Evolutionary conservation across 1,140 invertebrate species (phyloP).

Genomic region (Spodoptera frugiperda): DNA sequence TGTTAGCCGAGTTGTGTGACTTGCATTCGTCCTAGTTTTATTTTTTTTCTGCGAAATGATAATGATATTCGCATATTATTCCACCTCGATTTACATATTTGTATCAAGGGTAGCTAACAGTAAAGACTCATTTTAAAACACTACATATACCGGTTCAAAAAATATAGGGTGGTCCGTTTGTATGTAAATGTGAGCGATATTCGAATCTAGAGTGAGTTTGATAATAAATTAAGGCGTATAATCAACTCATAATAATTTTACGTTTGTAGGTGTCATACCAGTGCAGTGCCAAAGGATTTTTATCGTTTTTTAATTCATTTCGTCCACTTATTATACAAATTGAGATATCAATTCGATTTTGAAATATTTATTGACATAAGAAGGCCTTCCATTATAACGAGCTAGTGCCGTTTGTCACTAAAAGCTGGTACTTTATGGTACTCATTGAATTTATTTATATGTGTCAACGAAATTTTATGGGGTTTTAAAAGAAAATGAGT

Average conservation of each 20-base stretch:
- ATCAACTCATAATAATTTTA: not conserved
- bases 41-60: slow-evolving; percentile 43
- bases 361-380: slow-evolving; percentile 25
- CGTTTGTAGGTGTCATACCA: slow-evolving; percentile 9
- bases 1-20: slow-evolving; percentile 19
- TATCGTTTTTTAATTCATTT: slow-evolving; percentile 25
- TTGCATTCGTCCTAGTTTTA: slow-evolving; percentile 38
- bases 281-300: not conserved
- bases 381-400: not conserved
- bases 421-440: not conserved
- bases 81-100: slow-evolving; percentile 40
- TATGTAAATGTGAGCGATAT: slow-evolving; percentile 47
- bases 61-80: slow-evolving; percentile 34
- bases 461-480: not conserved
- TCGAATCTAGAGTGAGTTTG: slow-evolving; percentile 18
- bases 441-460: slow-evolving; percentile 9
- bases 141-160: slow-evolving; percentile 11
- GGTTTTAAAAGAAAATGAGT: not conserved
- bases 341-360: slow-evolving; percentile 24
- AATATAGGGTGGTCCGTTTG: slow-evolving; percentile 54
- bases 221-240: slow-evolving; percentile 44
- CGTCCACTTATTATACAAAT: slow-evolving; percentile 20
- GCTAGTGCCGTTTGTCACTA: not conserved
- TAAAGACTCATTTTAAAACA: slow-evolving; percentile 38
- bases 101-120: slow-evolving; percentile 48